Conservation (phyloP, 2,797 vertebrate species). For the Crax fasciolata region DNA sequence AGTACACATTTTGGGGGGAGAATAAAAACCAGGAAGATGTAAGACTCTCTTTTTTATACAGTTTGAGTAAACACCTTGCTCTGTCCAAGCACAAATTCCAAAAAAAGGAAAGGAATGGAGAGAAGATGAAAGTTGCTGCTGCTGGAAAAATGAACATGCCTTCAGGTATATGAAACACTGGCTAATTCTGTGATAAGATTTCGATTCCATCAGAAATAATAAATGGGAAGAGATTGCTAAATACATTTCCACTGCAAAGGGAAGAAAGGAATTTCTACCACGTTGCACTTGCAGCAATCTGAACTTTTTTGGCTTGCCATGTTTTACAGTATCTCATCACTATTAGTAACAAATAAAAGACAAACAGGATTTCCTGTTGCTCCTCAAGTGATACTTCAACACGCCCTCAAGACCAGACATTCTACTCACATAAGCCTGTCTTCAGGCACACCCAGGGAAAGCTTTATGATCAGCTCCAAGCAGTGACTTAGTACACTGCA, state of each 20-base stretch:
- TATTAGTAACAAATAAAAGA: neutral
- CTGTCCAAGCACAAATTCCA: neutral
- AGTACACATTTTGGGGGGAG: neutral
- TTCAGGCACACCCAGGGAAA: neutral
- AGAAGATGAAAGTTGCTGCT: neutral
- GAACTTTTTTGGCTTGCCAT: neutral
- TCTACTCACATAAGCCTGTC: neutral
- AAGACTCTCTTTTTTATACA: neutral
- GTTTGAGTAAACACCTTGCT: neutral
- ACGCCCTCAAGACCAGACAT: neutral
- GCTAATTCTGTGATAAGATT: neutral
- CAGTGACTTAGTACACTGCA: neutral
- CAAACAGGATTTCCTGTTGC: neutral
- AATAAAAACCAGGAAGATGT: conserved; percentile 1
- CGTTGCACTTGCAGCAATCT: neutral
- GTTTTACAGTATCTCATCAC: neutral
- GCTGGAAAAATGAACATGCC: neutral
- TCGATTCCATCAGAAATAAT: conserved; percentile 1
- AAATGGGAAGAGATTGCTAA: neutral
- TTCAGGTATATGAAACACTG: neutral
- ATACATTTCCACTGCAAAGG: neutral
- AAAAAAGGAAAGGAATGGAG: neutral
- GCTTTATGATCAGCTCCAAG: too few species aligned
- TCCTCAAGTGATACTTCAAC: neutral
- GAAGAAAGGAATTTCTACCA: neutral